Evolutionary conservation across 2,888 invertebrate species (phyloP).

Genomic region (Ommatoiulus sabulosus): DNA sequence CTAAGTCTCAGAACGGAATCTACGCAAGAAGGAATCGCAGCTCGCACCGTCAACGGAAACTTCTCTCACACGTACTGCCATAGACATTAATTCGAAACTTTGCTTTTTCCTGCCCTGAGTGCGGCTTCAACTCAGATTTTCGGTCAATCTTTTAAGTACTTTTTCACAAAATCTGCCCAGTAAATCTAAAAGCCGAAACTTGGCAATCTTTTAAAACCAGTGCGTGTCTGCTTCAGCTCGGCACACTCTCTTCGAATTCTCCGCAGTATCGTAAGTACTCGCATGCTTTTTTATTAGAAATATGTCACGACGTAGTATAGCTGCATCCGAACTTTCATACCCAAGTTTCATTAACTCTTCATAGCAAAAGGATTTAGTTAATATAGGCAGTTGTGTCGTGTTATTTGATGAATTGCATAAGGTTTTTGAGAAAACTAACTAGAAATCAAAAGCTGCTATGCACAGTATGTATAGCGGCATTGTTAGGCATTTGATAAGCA

Average conservation of each 20-base stretch:
- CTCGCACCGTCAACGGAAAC: slow-evolving; percentile 6
- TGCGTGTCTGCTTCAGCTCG: slow-evolving; percentile 19
- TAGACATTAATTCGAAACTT: background rate
- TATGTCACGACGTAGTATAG: too few relatives aligned
- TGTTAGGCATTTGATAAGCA: too few relatives aligned
- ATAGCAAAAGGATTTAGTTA: too few relatives aligned
- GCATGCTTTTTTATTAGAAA: background rate
- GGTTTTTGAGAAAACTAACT: too few relatives aligned
- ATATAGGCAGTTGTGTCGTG: too few relatives aligned
- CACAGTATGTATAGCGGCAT: too few relatives aligned
- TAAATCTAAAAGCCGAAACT: background rate
- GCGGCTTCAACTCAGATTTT: slow-evolving; percentile 1
- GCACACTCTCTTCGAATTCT: slow-evolving; percentile 6
- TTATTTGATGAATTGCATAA: too few relatives aligned
- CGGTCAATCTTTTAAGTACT: slow-evolving; percentile 10
- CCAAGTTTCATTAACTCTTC: too few relatives aligned
- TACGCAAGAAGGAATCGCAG: slow-evolving; percentile 9
- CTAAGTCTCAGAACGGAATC: slow-evolving; percentile 19
- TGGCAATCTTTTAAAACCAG: slow-evolving; percentile 10
- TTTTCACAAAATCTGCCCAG: background rate
- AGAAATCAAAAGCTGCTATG: too few relatives aligned
- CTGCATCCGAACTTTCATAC: too few relatives aligned
- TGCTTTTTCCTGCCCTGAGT: slow-evolving; percentile 6
- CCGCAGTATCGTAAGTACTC: background rate
- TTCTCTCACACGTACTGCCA: background rate